A percentile compares a stretch with the other conserved stretches of the same genome.
These are phyloP conservation scores for Zelostemma sp. DNA, from an alignment of 1,140 invertebrate genomes.

Conservation along the genomic window DNA sequence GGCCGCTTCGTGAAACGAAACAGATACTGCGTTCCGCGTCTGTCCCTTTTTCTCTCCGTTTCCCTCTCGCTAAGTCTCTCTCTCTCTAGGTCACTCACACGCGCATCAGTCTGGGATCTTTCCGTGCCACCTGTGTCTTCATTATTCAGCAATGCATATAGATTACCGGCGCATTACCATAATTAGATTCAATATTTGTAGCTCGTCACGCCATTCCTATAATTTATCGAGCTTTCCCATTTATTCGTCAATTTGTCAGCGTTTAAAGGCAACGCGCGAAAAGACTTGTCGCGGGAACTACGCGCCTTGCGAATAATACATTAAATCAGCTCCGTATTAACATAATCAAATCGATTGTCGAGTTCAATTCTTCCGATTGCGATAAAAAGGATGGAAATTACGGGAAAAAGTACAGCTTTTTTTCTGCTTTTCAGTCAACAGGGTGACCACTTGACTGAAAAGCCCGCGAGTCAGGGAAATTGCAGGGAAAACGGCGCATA, in stretches of 20 bases:
- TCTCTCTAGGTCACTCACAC: slow-evolving; percentile 57
- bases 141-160: slow-evolving; percentile 64
- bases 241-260: slow-evolving; percentile 56
- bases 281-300: background rate
- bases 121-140: slow-evolving; percentile 61
- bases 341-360: too few relatives aligned
- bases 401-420: too few relatives aligned
- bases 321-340: background rate
- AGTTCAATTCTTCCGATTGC: too few relatives aligned
- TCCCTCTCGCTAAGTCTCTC: slow-evolving; percentile 24
- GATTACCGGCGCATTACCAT: slow-evolving; percentile 62
- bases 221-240: slow-evolving; percentile 55
- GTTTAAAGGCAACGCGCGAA: background rate
- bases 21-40: slow-evolving; percentile 36
- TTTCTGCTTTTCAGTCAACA: too few relatives aligned
- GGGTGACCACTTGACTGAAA: too few relatives aligned
- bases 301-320: background rate
- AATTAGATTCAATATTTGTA: slow-evolving; percentile 68
- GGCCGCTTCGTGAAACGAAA: slow-evolving; percentile 45
- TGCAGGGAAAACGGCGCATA: too few relatives aligned
- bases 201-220: slow-evolving; percentile 61
- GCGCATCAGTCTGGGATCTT: slow-evolving; percentile 56
- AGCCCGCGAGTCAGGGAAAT: too few relatives aligned
- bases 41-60: slow-evolving; percentile 21
- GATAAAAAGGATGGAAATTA: too few relatives aligned